Evolutionary conservation across 2,888 invertebrate genomes (phyloP).

Genomic region (Sphaeridia pumilis): DNA sequence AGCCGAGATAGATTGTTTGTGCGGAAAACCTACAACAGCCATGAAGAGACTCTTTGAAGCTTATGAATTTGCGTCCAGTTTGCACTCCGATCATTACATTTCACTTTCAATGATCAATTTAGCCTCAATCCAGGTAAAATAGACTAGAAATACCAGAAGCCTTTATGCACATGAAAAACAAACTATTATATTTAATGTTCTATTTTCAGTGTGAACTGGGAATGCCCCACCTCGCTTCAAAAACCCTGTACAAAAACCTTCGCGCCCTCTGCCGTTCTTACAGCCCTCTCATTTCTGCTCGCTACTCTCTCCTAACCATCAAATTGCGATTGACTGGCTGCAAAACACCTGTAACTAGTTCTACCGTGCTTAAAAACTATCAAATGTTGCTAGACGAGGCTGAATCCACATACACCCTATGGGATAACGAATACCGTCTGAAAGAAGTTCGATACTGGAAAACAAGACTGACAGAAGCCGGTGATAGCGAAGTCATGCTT

Average conservation of each 20-base stretch:
- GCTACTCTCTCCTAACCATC: slow-evolving; percentile 20
- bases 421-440: slow-evolving; percentile 23
- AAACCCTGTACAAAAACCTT: slow-evolving; percentile 25
- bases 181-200: too few relatives aligned
- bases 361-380: slow-evolving; percentile 8
- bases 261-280: slow-evolving; percentile 21
- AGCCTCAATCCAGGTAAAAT: slow-evolving; percentile 28
- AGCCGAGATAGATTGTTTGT: slow-evolving; percentile 27
- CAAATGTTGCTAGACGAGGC: slow-evolving; percentile 16
- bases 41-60: slow-evolving; percentile 25
- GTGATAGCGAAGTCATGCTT: neutral
- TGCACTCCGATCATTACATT: slow-evolving; percentile 27
- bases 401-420: slow-evolving; percentile 18
- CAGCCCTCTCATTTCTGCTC: slow-evolving; percentile 20
- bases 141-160: too few relatives aligned
- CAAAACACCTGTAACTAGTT: slow-evolving; percentile 3
- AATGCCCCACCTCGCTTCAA: slow-evolving; percentile 16
- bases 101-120: slow-evolving; percentile 22
- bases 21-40: slow-evolving; percentile 19
- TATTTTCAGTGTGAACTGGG: slow-evolving; percentile 23
- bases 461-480: neutral
- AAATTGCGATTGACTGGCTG: neutral
- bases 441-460: slow-evolving; percentile 16
- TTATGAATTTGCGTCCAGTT: slow-evolving; percentile 18
- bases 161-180: too few relatives aligned